These are phyloP conservation scores for Villa cingulata DNA, from an alignment of 2,888 invertebrate species.

Conservation along the genomic window DNA sequence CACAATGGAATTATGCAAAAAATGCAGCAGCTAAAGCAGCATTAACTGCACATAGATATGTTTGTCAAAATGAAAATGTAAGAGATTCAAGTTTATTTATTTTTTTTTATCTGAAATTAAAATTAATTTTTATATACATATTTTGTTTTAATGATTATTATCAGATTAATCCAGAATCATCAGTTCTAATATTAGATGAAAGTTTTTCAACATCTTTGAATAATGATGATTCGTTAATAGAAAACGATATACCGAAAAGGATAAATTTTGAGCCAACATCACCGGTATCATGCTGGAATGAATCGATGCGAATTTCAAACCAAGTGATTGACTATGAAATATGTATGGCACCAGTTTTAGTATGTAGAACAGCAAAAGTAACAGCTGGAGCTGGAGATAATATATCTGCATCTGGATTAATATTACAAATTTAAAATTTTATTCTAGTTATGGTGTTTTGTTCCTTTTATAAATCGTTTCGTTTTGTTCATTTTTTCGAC, in stretches of 20 bases:
- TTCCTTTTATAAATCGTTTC: too few species aligned
- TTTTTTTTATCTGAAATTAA: not conserved
- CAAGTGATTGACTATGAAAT: conserved; percentile 39
- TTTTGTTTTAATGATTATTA: conserved; percentile 1
- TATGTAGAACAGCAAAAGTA: conserved; percentile 65
- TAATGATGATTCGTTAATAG: conserved; percentile 19
- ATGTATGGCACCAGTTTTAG: conserved; percentile 71
- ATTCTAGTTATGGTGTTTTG: too few species aligned
- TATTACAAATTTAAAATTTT: conserved; percentile 42
- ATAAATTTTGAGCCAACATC: conserved; percentile 52
- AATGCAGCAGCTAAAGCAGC: conserved; percentile 74
- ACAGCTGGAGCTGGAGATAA: conserved; percentile 83
- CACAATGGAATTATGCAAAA: conserved; percentile 62
- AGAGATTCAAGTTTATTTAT: conserved; percentile 3
- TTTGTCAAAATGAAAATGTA: conserved; percentile 51
- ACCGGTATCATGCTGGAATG: conserved; percentile 74
- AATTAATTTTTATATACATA: not conserved
- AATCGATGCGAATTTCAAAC: conserved; percentile 34
- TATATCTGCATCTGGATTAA: conserved; percentile 76
- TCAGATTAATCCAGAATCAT: conserved; percentile 33
- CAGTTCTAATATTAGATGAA: conserved; percentile 58
- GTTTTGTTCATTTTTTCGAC: too few species aligned
- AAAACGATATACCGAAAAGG: conserved; percentile 37
- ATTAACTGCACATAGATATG: conserved; percentile 67
- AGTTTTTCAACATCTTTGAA: conserved; percentile 62